Conservation (phyloP, 30 jellyfish, hydroid and myxozoan species). For the Aurelia aurita complex sp. Pacific region DNA sequence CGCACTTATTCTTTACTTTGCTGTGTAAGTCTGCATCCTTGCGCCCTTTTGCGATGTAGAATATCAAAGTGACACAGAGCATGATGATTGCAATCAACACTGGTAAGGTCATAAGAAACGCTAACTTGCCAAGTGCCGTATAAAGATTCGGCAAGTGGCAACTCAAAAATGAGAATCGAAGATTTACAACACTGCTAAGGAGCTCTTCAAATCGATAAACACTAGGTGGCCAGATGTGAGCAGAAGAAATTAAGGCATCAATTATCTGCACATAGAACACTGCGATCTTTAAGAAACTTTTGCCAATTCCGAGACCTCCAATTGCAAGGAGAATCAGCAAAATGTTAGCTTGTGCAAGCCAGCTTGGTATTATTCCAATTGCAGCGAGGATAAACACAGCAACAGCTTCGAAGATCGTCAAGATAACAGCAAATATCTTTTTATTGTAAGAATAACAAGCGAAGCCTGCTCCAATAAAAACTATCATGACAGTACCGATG, state of each 20-base stretch:
- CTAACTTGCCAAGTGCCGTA: constrained; percentile 25
- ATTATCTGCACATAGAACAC: constrained; percentile 62
- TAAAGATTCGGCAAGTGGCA: constrained; percentile 42
- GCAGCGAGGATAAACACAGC: constrained; percentile 43
- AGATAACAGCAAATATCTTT: constrained; percentile 10
- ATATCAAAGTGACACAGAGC: neutral
- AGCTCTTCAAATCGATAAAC: constrained; percentile 25
- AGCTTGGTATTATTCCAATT: constrained; percentile 48
- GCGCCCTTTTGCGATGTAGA: constrained; percentile 8
- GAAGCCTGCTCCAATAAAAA: constrained; percentile 10
- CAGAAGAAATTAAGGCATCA: constrained; percentile 46
- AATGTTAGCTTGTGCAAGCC: constrained; percentile 59
- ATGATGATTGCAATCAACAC: neutral
- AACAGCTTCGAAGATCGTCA: constrained; percentile 39
- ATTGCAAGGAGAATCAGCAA: constrained; percentile 26
- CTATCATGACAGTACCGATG: constrained; percentile 2
- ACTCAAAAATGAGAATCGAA: constrained; percentile 37
- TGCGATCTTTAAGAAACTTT: constrained; percentile 50
- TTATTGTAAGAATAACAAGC: constrained; percentile 12
- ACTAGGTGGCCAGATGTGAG: constrained; percentile 64
- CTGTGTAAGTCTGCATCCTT: neutral
- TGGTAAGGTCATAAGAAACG: constrained; percentile 51
- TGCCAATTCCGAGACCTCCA: constrained; percentile 64
- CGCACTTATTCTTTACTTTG: constrained; percentile 14
- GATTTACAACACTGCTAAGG: constrained; percentile 45